Evolutionary conservation across 2,113 vertebrate genomes (phyloP), one percentile per base, ranked within the genome.

Genomic region (Triplophysa rosa): DNA sequence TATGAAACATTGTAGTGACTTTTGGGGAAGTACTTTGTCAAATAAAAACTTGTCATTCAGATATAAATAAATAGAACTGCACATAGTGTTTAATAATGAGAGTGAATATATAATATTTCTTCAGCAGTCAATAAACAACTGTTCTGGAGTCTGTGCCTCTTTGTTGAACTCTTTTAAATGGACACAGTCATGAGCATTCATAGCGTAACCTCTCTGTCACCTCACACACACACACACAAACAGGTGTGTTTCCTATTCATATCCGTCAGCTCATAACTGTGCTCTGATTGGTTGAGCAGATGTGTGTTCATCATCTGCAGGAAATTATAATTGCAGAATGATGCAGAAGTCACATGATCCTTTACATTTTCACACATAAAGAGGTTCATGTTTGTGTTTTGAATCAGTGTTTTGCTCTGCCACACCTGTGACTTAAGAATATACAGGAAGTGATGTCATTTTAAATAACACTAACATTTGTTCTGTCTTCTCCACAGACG

Each of bases 241-340:
- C 89, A 91, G 85, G 87, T 89, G 87, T 86, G 88, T 91, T 91
- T 91, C 90, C 90, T 89, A 84, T 84, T 87, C 84, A 78, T 86
- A 85, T 89, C 88, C 86, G 79, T 81, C 61, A 49, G 17, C 52
- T 56, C 14, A 4, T 17, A 52, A 17, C 49, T 17, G 49, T 52
- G 49, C 19, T 58, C 19, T 58, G 54, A 58, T 58, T 58, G 54
- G 54, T 58, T 21, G 54, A 58, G 54, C 54, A 58, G 54, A 19
- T 19, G 49, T 12, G 26, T 45, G 65, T 37, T 11, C 37, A 17
- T 54, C 54, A 58, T 52, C 24, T 33, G 24, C 14, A 52, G 24
- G 26, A 33, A 49, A 1, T 17, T 29, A 54, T 54, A 69, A 10
- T n/a, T n/a, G n/a, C n/a, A n/a, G n/a, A n/a, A n/a, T n/a, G n/a